phyloP scores from a whole-genome alignment of 2,797 vertebrate species.

The Typhlichthys subterraneus region DNA sequence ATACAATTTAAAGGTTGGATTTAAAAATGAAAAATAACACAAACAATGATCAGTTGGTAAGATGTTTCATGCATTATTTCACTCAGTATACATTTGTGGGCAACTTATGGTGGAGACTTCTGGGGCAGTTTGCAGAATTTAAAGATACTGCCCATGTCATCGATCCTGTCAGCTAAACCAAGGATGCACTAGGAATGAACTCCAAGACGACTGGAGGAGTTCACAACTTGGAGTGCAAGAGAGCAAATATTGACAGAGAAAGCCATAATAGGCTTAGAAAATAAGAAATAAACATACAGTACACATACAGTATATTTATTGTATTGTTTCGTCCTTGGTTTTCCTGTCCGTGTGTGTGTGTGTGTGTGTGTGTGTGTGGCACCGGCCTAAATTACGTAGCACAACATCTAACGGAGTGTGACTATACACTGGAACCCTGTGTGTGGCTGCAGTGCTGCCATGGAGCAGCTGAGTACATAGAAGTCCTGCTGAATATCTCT shows the following conservation, averaged over 20 bases:
- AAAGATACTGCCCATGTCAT: no score
- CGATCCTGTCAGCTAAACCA: neutral
- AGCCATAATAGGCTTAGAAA: constrained; percentile 11
- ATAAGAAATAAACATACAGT: neutral
- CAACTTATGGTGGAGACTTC: no score
- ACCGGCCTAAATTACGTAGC: constrained; percentile 73
- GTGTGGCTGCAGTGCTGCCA: constrained; percentile 58
- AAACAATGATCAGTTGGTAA: no score
- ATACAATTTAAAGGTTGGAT: no score
- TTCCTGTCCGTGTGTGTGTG: constrained; percentile 5
- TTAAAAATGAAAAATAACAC: no score
- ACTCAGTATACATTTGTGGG: no score
- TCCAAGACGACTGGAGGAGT: neutral
- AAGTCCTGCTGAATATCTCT: constrained; percentile 82
- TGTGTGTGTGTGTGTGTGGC: constrained; percentile 72
- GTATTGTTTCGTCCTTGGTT: constrained; percentile 8
- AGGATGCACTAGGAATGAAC: neutral
- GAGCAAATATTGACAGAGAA: constrained; percentile 12
- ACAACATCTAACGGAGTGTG: constrained; percentile 81
- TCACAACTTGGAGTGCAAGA: neutral
- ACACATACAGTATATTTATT: neutral
- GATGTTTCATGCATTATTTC: no score
- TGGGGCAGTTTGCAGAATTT: no score
- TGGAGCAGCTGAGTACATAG: constrained; percentile 94
- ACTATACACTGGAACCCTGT: constrained; percentile 76